Evolutionary conservation across 2,113 vertebrate genomes (phyloP).

Genomic region (Ceratotherium simum): DNA sequence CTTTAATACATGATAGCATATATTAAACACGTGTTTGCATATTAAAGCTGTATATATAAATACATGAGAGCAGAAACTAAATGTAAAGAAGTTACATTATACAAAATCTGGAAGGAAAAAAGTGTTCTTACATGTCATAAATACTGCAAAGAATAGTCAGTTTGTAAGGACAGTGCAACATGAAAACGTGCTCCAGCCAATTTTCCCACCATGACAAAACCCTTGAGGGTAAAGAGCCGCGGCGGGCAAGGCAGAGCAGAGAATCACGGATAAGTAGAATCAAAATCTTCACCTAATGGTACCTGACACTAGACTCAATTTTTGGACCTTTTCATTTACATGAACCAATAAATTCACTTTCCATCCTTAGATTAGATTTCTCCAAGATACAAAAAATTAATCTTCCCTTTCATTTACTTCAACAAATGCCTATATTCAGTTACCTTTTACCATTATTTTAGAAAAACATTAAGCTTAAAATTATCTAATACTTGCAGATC

Average conservation of each 20-base stretch:
- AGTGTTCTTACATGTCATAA: neutral
- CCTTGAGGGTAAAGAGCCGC: neutral
- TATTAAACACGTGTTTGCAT: neutral
- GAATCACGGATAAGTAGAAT: neutral
- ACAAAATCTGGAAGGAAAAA: neutral
- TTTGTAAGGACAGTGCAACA: neutral
- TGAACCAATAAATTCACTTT: neutral
- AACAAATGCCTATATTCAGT: neutral
- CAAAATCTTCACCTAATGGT: neutral
- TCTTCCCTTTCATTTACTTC: neutral
- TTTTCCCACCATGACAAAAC: neutral
- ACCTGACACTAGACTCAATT: neutral
- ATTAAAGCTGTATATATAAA: neutral
- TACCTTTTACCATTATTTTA: neutral
- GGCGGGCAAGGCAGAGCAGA: neutral
- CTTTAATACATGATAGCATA: neutral
- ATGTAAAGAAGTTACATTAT: neutral
- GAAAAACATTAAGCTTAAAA: slow-evolving; percentile 30
- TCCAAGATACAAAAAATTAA: neutral
- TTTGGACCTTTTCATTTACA: neutral
- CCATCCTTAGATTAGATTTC: neutral
- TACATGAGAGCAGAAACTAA: neutral
- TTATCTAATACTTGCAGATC: neutral
- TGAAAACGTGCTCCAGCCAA: neutral
- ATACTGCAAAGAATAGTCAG: neutral